Evolutionary conservation across 2,888 invertebrate genomes (phyloP).

Genomic region (Lacanobia oleracea): DNA sequence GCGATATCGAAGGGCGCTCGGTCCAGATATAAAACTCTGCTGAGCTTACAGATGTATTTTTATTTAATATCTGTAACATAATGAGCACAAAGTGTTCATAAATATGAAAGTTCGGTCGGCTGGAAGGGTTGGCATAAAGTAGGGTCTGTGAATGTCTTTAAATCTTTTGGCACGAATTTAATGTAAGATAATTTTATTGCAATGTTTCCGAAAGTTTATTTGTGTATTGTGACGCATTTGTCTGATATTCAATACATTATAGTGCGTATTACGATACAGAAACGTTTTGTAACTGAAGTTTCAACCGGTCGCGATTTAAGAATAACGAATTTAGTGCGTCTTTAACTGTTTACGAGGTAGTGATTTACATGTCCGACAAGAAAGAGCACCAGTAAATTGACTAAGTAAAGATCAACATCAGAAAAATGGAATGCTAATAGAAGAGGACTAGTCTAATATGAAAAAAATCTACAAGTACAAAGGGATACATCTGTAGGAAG

Average conservation of each 20-base stretch:
- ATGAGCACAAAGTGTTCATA: slow-evolving; percentile 41
- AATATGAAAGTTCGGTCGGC: slow-evolving; percentile 37
- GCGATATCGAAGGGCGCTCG: slow-evolving; percentile 32
- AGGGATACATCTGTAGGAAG: background rate
- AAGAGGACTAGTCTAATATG: slow-evolving; percentile 33
- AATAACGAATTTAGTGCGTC: slow-evolving; percentile 52
- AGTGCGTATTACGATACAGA: slow-evolving; percentile 6
- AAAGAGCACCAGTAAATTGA: slow-evolving; percentile 35
- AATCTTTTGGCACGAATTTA: slow-evolving; percentile 32
- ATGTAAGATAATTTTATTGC: slow-evolving; percentile 25
- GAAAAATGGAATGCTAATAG: slow-evolving; percentile 16
- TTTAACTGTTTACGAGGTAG: slow-evolving; percentile 54
- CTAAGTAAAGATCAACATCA: slow-evolving; percentile 19
- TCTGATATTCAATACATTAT: slow-evolving; percentile 19
- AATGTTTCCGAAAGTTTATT: slow-evolving; percentile 15
- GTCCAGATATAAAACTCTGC: slow-evolving; percentile 23
- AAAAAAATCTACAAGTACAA: slow-evolving; percentile 30
- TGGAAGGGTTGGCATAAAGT: slow-evolving; percentile 16
- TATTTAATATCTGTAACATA: slow-evolving; percentile 32
- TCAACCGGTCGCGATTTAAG: slow-evolving; percentile 39
- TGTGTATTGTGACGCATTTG: slow-evolving; percentile 20
- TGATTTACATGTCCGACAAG: slow-evolving; percentile 53
- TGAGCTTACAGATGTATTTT: slow-evolving; percentile 32
- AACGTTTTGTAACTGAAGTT: slow-evolving; percentile 40
- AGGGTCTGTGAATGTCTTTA: slow-evolving; percentile 21